Conservation (phyloP, 2,888 invertebrate species). For the Pterostichus niger region DNA sequence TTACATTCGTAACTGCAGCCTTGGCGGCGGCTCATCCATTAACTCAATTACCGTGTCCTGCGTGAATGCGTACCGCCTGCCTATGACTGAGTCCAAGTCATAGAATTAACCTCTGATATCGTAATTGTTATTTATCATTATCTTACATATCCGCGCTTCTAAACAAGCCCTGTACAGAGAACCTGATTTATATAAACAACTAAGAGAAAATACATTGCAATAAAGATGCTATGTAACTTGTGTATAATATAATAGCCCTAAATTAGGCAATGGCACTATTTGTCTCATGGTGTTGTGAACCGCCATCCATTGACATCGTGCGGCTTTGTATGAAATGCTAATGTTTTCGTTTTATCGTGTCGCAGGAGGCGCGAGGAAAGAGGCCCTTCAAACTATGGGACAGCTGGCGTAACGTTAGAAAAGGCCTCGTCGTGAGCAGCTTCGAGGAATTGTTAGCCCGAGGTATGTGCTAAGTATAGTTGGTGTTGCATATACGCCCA, state of each 20-base stretch:
- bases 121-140: constrained; percentile 69
- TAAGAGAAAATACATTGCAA: constrained; percentile 46
- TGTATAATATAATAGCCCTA: background rate
- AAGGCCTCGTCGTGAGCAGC: constrained; percentile 94
- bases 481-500: constrained; percentile 59
- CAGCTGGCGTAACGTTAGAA: constrained; percentile 95
- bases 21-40: constrained; percentile 63
- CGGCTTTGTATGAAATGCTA: background rate
- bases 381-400: constrained; percentile 99
- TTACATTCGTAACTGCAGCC: constrained; percentile 12
- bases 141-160: constrained; percentile 54
- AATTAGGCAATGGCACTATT: constrained; percentile 57
- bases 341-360: constrained; percentile 71
- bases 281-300: background rate
- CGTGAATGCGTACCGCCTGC: constrained; percentile 15
- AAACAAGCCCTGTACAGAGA: background rate
- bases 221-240: background rate
- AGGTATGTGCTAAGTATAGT: constrained; percentile 79
- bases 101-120: constrained; percentile 68
- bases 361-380: constrained; percentile 95
- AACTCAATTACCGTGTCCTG: constrained; percentile 65
- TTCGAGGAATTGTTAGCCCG: constrained; percentile 92
- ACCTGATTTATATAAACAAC: constrained; percentile 68
- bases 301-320: background rate
- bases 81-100: background rate